These are phyloP conservation scores for Leiothrix lutea DNA, from an alignment of 2,113 vertebrate genomes.

Conservation along the genomic window DNA sequence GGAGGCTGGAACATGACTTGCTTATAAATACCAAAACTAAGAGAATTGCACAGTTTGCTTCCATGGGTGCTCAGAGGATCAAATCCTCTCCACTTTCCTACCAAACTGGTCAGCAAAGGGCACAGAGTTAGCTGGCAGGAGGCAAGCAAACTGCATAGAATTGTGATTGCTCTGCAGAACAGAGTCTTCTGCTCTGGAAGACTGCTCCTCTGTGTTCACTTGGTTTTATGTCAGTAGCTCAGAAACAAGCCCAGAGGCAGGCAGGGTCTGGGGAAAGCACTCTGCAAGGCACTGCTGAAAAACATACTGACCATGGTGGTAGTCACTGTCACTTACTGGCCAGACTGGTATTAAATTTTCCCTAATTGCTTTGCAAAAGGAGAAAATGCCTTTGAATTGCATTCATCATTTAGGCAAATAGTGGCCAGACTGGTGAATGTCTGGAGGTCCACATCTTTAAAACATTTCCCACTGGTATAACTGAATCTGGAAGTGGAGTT, in stretches of 20 bases:
- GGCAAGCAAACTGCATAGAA: not conserved
- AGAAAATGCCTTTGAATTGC: not conserved
- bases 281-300: not conserved
- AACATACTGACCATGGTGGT: fast-evolving
- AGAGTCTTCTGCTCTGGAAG: not conserved
- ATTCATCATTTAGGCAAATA: not conserved
- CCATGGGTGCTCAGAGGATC: not conserved
- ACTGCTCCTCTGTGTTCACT: not conserved
- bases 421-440: not conserved
- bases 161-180: not conserved
- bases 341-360: not conserved
- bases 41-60: not conserved
- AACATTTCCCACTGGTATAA: not conserved
- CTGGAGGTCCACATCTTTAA: not conserved
- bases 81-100: not conserved
- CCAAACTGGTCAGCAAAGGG: not conserved
- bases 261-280: not conserved
- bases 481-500: not conserved
- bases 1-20: not conserved
- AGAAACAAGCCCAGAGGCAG: not conserved
- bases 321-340: not conserved
- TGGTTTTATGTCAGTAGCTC: not conserved
- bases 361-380: not conserved
- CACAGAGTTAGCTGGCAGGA: not conserved
- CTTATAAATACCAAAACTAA: not conserved